Conservation (phyloP, 2,113 vertebrate genomes). For the Fregetta grallaria region DNA sequence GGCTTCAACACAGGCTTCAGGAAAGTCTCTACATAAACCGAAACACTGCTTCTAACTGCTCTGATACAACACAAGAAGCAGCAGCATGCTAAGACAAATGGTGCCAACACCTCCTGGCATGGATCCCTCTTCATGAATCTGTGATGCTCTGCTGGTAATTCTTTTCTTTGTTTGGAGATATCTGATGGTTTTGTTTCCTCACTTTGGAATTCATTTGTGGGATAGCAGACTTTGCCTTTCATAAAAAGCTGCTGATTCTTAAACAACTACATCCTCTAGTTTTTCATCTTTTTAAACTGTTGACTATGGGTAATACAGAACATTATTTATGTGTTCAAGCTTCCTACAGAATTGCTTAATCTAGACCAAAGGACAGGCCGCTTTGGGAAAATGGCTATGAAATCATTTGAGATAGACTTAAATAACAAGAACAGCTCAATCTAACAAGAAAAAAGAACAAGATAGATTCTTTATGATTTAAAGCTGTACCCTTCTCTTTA, state of each 20-base stretch:
- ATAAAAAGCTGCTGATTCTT: not conserved
- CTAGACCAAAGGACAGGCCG: not conserved
- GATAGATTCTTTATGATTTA: not conserved
- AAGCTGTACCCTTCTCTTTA: not conserved
- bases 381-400: not conserved
- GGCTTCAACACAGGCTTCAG: not conserved
- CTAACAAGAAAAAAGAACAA: not conserved
- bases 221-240: not conserved
- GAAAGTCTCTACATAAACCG: not conserved
- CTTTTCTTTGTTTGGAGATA: not conserved
- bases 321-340: not conserved
- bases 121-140: not conserved
- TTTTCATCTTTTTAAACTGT: not conserved
- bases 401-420: not conserved
- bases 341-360: not conserved
- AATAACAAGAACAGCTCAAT: not conserved
- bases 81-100: not conserved
- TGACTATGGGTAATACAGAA: not conserved
- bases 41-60: constrained; percentile 8
- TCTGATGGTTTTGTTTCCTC: not conserved
- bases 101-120: not conserved
- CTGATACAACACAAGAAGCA: constrained; percentile 10
- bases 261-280: not conserved
- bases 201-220: not conserved
- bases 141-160: not conserved